A percentile compares a stretch with the other conserved stretches of the same genome.
phyloP scores from a whole-genome alignment of 92 coral and sea anemone species.

The Metridium senile region DNA sequence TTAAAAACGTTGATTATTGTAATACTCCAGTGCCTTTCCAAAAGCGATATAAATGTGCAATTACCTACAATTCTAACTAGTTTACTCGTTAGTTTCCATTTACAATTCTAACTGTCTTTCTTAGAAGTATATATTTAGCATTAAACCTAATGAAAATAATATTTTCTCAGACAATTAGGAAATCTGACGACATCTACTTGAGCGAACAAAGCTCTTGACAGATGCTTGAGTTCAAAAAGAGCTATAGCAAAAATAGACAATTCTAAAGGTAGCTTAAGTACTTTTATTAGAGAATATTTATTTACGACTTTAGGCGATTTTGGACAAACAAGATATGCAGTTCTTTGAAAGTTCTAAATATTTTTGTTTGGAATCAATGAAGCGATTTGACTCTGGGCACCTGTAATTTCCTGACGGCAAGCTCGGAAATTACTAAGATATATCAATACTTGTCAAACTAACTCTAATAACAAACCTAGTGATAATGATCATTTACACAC shows the following conservation, averaged over 20 bases:
- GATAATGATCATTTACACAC: too few relatives aligned
- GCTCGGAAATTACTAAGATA: background rate
- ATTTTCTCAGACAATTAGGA: background rate
- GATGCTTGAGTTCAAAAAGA: background rate
- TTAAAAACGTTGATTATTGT: background rate
- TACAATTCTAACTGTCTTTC: too few relatives aligned
- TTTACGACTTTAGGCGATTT: too few relatives aligned
- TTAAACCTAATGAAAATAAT: background rate
- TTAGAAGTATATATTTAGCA: background rate
- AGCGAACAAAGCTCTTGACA: background rate
- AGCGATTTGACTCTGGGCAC: constrained; percentile 24
- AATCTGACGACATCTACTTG: constrained; percentile 25
- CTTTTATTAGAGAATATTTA: too few relatives aligned
- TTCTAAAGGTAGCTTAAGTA: too few relatives aligned
- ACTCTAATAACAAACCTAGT: background rate
- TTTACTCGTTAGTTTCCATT: too few relatives aligned
- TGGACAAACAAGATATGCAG: too few relatives aligned
- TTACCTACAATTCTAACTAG: too few relatives aligned
- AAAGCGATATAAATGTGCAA: too few relatives aligned
- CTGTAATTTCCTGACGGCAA: background rate
- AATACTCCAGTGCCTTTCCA: too few relatives aligned
- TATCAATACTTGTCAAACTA: too few relatives aligned
- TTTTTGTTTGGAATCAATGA: constrained; percentile 18
- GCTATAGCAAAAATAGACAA: background rate
- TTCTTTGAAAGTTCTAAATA: constrained; percentile 10